Conservation (phyloP, 2,113 vertebrate genomes). For the Spea bombifrons region DNA sequence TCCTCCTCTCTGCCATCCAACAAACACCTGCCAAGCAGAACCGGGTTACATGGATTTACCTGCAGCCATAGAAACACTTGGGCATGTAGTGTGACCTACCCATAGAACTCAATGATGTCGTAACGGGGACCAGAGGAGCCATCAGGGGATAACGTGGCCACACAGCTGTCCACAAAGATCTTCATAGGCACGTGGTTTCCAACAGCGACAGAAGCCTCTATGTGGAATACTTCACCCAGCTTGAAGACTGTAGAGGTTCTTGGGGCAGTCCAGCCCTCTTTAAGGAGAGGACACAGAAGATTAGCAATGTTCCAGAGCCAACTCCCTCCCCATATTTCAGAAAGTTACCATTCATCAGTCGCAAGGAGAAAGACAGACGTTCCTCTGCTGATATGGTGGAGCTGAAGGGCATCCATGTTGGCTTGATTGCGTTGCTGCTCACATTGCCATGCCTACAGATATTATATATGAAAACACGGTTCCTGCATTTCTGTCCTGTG, state of each 20-base stretch:
- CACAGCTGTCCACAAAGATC: constrained; percentile 10
- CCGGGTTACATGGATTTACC: neutral
- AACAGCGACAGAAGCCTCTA: constrained; percentile 49
- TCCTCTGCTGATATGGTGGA: constrained; percentile 37
- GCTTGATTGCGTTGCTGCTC: constrained; percentile 63
- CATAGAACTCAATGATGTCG: constrained; percentile 57
- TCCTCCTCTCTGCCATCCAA: constrained; percentile 49
- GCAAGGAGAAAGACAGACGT: constrained; percentile 12
- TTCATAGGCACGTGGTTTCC: constrained; percentile 1
- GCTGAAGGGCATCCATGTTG: constrained; percentile 70
- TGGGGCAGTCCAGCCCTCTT: constrained; percentile 6
- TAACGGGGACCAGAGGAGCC: constrained; percentile 52
- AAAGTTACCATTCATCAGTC: constrained; percentile 14
- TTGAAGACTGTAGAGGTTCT: neutral
- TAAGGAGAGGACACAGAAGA: neutral
- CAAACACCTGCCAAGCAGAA: constrained; percentile 50
- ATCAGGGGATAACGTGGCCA: constrained; percentile 22
- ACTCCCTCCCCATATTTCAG: fast-evolving
- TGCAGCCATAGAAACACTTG: neutral
- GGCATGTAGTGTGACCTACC: constrained; percentile 20
- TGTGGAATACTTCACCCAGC: constrained; percentile 38
- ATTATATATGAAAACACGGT: neutral
- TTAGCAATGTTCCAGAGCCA: fast-evolving
- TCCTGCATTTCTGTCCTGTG: neutral
- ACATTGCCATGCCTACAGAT: constrained; percentile 53